phyloP scores from a whole-genome alignment of 2,113 vertebrate genomes.

The Andinoacara biseriatus region DNA sequence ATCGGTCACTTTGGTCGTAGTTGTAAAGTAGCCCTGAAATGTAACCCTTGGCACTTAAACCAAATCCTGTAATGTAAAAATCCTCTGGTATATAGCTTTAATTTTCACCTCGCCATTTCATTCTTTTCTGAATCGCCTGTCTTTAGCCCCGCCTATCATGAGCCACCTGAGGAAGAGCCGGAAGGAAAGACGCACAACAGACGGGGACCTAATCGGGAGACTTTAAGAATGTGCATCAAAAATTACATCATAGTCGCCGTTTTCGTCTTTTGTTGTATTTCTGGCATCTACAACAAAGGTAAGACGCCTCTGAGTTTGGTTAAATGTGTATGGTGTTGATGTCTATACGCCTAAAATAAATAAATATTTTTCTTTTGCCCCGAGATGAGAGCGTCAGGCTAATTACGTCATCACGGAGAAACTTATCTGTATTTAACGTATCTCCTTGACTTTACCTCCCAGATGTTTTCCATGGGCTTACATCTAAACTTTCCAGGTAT shows the following conservation, averaged over 20 bases:
- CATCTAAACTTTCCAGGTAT: conserved; percentile 52
- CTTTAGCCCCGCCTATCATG: conserved; percentile 7
- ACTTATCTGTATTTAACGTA: not conserved
- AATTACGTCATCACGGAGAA: not conserved
- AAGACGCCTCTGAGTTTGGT: not conserved
- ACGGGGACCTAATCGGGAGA: not conserved
- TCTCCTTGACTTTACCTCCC: not conserved
- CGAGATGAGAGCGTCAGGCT: not conserved
- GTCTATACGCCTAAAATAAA: too few species aligned
- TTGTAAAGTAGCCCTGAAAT: not conserved
- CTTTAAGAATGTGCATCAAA: conserved; percentile 29
- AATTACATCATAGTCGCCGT: not conserved
- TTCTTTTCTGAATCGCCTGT: conserved; percentile 13
- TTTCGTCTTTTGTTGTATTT: conserved; percentile 24
- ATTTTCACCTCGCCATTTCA: not conserved
- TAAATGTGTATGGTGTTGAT: not conserved
- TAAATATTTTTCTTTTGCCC: not conserved
- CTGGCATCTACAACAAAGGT: conserved; percentile 52
- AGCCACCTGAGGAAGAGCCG: conserved; percentile 14
- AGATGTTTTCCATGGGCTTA: conserved; percentile 43
- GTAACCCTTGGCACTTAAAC: not conserved
- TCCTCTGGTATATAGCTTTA: not conserved
- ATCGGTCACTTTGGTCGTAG: not conserved
- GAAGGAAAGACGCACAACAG: not conserved
- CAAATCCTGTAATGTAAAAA: not conserved